A percentile compares a stretch with the other conserved stretches of the same genome.
Conservation (phyloP, 2,888 invertebrate species). For the Parnassius glacialis region DNA sequence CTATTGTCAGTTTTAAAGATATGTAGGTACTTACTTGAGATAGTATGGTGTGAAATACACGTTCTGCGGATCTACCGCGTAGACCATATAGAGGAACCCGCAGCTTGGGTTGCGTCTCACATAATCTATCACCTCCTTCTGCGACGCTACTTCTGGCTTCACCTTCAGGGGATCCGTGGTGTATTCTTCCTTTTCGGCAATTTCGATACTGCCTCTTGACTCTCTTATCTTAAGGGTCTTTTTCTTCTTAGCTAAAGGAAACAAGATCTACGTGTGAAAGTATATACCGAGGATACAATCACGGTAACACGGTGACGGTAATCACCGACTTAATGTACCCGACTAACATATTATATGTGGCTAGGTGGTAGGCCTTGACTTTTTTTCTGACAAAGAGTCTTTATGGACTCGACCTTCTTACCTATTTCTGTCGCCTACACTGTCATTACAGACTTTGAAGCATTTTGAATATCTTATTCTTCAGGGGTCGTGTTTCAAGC, state of each 20-base stretch:
- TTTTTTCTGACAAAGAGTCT: too few relatives aligned
- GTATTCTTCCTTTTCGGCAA: slow-evolving; percentile 28
- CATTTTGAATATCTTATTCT: too few relatives aligned
- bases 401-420: too few relatives aligned
- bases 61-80: slow-evolving; percentile 86
- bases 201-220: slow-evolving; percentile 32
- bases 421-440: too few relatives aligned
- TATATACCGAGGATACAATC: too few relatives aligned
- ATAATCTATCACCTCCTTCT: slow-evolving; percentile 67
- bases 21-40: slow-evolving; percentile 76
- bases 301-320: too few relatives aligned
- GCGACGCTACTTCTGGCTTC: slow-evolving; percentile 67
- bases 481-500: too few relatives aligned
- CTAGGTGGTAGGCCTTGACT: too few relatives aligned
- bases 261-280: background rate
- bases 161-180: slow-evolving; percentile 62
- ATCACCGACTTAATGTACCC: too few relatives aligned
- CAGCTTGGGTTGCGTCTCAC: slow-evolving; percentile 80
- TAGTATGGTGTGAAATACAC: slow-evolving; percentile 89
- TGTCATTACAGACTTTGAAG: too few relatives aligned
- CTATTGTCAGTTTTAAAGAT: too few relatives aligned
- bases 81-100: slow-evolving; percentile 88
- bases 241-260: slow-evolving; percentile 42
- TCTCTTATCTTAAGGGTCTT: slow-evolving; percentile 52
- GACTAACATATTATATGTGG: too few relatives aligned